These are phyloP conservation scores for Pycnonotus jocosus DNA, from an alignment of 2,113 vertebrate genomes.

Conservation along the genomic window DNA sequence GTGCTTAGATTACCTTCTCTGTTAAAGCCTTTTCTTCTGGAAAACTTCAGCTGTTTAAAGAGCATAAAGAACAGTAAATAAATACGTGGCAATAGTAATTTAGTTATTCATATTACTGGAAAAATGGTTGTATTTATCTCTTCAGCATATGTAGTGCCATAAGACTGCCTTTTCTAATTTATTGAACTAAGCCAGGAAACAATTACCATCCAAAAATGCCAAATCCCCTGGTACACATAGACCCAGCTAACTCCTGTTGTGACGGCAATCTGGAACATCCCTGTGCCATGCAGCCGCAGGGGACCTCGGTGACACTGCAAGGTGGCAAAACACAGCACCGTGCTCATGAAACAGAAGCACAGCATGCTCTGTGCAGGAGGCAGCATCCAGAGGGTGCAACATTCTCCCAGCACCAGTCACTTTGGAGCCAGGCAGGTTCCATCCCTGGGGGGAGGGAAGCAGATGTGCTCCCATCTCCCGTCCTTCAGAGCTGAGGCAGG, in stretches of 20 bases:
- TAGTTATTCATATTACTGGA: conserved; percentile 1
- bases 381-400: neutral
- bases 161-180: conserved; percentile 13
- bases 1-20: conserved; percentile 22
- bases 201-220: neutral
- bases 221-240: neutral
- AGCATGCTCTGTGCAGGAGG: neutral
- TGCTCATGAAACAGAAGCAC: neutral
- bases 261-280: neutral
- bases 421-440: neutral
- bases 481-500: neutral
- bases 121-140: conserved; percentile 35
- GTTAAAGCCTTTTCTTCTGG: conserved; percentile 51
- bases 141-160: neutral
- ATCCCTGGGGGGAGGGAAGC: neutral
- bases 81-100: conserved; percentile 15
- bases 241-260: neutral
- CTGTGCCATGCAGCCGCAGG: neutral
- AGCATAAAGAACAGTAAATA: conserved; percentile 46
- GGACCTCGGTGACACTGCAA: neutral
- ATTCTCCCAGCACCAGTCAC: neutral
- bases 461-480: neutral
- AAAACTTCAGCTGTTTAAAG: conserved; percentile 44
- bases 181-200: neutral
- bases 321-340: neutral